Base-by-base conservation (phyloP, 2,113 vertebrate genomes). In the Pteruthius melanotis region DNA sequence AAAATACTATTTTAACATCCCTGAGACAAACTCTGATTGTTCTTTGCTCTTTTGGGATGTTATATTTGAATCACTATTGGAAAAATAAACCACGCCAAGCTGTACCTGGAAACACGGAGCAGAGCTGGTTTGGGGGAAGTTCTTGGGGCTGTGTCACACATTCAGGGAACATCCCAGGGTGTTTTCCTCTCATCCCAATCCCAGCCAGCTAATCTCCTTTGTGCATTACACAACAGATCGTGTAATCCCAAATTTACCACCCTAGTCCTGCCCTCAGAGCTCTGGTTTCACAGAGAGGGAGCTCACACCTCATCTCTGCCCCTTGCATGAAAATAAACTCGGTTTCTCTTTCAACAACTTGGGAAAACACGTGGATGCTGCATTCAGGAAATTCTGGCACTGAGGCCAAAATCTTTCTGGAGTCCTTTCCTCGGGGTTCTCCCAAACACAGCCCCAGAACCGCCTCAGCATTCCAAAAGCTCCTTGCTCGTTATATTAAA, bases 221-320 rank as follows among this genome's bases (percentile, higher is more conserved):
- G 61, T 76, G 74, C 50, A 44, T 95, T 93, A 94, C 78, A 87
- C 93, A 94, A 96, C 77, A 57, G 47, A 31, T 52, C 77, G 0
- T 28, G 79, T 78, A 91, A 94, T 91, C 83, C 90, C 53, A 75
- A 82, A 84, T 78, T 76, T 54, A 86, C 69, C 78, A 7, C 15
- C 27, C 75, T 1, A 7, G 13, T 7, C 37, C 16, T 53, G 77
- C 30, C 66, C 15, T 20, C 50, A 3, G 72, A 57, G 63, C 22
- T 27, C 50, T 2, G 57, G 44, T 30, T 85, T 65, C 74, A 42
- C 60, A 72, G 72, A 65, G 68, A 60, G 57, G 9, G 57, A 83
- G 50, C 50, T 68, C 71, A 40, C 4, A 13, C 44, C 44, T 75
- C 47, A 33, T 31, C 60, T 47, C 57, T 30, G 28, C 28, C 63